A percentile compares a stretch with the other conserved stretches of the same genome.
phyloP scores from a whole-genome alignment of 2,888 invertebrate species.

The Thecocarcelia acutangulata region DNA sequence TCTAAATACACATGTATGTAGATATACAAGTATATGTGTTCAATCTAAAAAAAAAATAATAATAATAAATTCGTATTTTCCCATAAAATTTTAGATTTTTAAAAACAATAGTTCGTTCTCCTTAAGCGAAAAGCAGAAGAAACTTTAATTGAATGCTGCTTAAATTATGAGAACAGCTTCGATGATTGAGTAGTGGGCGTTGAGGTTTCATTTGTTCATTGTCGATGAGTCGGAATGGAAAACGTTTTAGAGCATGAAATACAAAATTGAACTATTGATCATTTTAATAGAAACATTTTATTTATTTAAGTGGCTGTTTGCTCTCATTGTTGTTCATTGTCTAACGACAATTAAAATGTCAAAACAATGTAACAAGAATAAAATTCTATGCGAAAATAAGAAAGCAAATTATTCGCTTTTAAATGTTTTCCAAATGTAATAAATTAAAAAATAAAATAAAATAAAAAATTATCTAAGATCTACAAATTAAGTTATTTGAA shows the following conservation, averaged over 20 bases:
- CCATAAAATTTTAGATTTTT: constrained; percentile 54
- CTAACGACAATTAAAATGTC: constrained; percentile 54
- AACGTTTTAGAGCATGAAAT: constrained; percentile 54
- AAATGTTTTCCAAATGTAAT: constrained; percentile 25
- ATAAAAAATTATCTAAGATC: background rate
- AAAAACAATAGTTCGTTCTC: constrained; percentile 16
- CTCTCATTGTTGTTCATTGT: constrained; percentile 10
- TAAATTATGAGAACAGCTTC: constrained; percentile 48
- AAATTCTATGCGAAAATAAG: constrained; percentile 32
- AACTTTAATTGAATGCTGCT: constrained; percentile 57
- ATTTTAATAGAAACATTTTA: constrained; percentile 57
- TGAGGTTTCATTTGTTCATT: constrained; percentile 50
- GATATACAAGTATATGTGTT: too few relatives aligned
- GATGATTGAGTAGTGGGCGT: constrained; percentile 62
- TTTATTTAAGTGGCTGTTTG: constrained; percentile 58
- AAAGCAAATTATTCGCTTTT: constrained; percentile 25
- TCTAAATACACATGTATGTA: constrained; percentile 5
- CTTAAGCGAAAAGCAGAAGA: constrained; percentile 3
- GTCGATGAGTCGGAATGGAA: background rate
- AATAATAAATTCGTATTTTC: constrained; percentile 58
- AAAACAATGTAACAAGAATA: constrained; percentile 26
- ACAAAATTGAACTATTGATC: constrained; percentile 67
- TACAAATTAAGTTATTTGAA: background rate
- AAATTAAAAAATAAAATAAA: constrained; percentile 5
- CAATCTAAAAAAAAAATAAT: too few relatives aligned